Conservation (phyloP, 92 coral and sea anemone genomes). For the Porites cylindrica region DNA sequence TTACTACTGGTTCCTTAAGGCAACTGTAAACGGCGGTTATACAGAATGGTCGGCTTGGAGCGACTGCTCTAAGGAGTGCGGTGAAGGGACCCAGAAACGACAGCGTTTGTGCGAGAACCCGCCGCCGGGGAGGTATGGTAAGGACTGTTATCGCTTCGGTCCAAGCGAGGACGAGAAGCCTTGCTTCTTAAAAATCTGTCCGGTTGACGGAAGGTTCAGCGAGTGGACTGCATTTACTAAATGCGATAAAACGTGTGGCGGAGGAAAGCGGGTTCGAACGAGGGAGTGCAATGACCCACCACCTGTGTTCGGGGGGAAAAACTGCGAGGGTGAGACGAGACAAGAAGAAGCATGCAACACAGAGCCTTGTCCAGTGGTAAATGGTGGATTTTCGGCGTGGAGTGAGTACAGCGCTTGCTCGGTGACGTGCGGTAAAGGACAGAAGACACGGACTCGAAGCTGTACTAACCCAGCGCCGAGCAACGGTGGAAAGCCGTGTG, state of each 20-base stretch:
- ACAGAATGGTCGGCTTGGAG: conserved; percentile 73
- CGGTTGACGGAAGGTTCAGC: conserved; percentile 43
- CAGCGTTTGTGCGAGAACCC: conserved; percentile 67
- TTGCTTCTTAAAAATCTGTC: conserved; percentile 52
- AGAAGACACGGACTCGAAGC: conserved; percentile 12
- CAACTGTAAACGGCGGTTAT: conserved; percentile 39
- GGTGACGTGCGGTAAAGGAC: conserved; percentile 44
- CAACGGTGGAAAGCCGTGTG: conserved; percentile 42
- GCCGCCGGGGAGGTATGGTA: conserved; percentile 63
- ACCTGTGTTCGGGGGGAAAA: conserved; percentile 51
- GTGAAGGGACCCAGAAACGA: conserved; percentile 64
- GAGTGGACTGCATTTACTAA: conserved; percentile 21
- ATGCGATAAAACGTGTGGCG: conserved; percentile 43
- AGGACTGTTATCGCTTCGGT: conserved; percentile 55
- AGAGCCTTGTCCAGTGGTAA: neutral
- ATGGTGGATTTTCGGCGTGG: conserved; percentile 51
- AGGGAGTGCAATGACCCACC: conserved; percentile 52
- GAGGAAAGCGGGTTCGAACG: conserved; percentile 31
- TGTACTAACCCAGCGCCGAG: conserved; percentile 43
- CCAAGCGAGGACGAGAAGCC: conserved; percentile 1
- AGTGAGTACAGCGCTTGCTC: conserved; percentile 26
- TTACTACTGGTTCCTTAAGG: conserved; percentile 20
- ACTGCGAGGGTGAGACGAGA: conserved; percentile 23
- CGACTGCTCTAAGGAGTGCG: conserved; percentile 64
- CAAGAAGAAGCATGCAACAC: conserved; percentile 26